Evolutionary conservation across 2,888 invertebrate genomes (phyloP).

Genomic region (Acheta domesticus): DNA sequence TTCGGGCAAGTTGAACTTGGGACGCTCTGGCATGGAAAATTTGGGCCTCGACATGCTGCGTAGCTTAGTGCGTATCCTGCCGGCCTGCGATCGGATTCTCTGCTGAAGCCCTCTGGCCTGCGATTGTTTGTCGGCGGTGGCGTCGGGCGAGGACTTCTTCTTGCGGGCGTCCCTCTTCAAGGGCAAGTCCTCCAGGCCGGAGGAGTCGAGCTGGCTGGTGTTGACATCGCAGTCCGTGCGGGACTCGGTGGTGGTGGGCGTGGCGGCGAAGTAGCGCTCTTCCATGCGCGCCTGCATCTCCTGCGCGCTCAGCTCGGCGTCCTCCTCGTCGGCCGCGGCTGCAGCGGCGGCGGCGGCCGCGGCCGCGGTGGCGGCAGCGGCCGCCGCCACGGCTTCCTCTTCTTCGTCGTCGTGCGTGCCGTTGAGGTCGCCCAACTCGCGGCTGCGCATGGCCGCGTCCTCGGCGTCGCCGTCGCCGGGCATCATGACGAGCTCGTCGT

Average conservation of each 20-base stretch:
- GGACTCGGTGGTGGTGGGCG: slow-evolving; percentile 55
- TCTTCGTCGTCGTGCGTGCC: slow-evolving; percentile 47
- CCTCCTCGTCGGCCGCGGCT: slow-evolving; percentile 44
- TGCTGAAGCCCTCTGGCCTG: slow-evolving; percentile 53
- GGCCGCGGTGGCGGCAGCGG: slow-evolving; percentile 46
- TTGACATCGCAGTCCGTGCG: slow-evolving; percentile 63
- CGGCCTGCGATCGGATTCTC: slow-evolving; percentile 66
- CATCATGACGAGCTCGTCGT: slow-evolving; percentile 45
- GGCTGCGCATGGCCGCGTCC: slow-evolving; percentile 47
- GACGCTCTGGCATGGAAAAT: slow-evolving; percentile 49
- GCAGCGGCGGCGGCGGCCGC: slow-evolving; percentile 47
- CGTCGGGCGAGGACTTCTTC: slow-evolving; percentile 53
- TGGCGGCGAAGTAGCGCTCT: slow-evolving; percentile 43
- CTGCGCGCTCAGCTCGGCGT: slow-evolving; percentile 49
- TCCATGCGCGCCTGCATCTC: slow-evolving; percentile 54
- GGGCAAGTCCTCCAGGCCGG: slow-evolving; percentile 62
- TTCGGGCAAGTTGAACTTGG: slow-evolving; percentile 55
- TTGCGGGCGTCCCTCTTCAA: slow-evolving; percentile 49
- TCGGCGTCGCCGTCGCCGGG: slow-evolving; percentile 48
- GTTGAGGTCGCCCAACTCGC: slow-evolving; percentile 50
- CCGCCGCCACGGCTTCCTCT: slow-evolving; percentile 35
- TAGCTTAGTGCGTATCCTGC: slow-evolving; percentile 65
- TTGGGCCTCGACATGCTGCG: slow-evolving; percentile 59
- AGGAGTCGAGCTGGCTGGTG: slow-evolving; percentile 51
- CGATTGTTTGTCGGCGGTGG: slow-evolving; percentile 49